Conservation (phyloP, 53 echinoderm and acorn worm species). For the Holothuria scabra region DNA sequence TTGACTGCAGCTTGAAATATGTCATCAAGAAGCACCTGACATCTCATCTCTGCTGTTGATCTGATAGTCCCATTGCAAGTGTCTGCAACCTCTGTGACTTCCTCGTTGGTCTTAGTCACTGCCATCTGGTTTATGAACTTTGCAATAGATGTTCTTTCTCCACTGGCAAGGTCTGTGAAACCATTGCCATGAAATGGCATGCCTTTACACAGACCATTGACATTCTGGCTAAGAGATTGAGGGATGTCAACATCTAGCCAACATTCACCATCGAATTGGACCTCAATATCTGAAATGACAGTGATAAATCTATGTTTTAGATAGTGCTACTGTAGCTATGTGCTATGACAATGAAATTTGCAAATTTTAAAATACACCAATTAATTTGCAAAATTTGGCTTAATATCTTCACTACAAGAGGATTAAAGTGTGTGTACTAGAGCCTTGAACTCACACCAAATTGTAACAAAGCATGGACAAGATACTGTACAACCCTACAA, state of each 20-base stretch:
- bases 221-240: not conserved
- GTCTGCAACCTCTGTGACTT: not conserved
- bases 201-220: constrained; percentile 7
- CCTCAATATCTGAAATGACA: not conserved
- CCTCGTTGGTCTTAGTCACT: not conserved
- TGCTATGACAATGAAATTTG: too few relatives aligned
- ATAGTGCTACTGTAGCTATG: too few relatives aligned
- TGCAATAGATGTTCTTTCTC: not conserved
- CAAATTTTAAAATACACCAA: too few relatives aligned
- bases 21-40: not conserved
- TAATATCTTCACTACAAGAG: too few relatives aligned
- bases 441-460: too few relatives aligned
- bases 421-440: too few relatives aligned
- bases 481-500: too few relatives aligned
- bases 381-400: too few relatives aligned
- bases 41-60: not conserved
- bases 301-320: not conserved
- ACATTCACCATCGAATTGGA: constrained; percentile 11
- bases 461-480: too few relatives aligned
- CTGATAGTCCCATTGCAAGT: not conserved
- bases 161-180: constrained; percentile 5
- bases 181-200: constrained; percentile 23
- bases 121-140: constrained; percentile 10
- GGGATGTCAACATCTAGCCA: constrained; percentile 12
- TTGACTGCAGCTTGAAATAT: not conserved